Conservation (phyloP, 2,113 vertebrate species). For the Forbesichthys papilliferus region DNA sequence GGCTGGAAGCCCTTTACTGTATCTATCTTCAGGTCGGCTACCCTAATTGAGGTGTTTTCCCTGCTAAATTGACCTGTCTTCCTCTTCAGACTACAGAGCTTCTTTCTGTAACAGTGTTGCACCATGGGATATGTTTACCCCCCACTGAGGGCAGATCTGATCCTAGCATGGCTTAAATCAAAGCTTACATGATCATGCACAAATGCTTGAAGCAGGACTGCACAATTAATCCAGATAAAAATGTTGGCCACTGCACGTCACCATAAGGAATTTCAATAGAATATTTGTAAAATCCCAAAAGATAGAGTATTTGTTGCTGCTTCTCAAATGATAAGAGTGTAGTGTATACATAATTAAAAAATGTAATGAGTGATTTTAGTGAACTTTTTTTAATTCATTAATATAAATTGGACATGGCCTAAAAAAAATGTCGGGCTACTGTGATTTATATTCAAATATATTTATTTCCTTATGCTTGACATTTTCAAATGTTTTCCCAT, state of each 20-base stretch:
- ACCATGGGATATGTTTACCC: conserved; percentile 47
- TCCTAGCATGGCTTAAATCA: conserved; percentile 58
- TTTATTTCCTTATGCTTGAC: too few species aligned
- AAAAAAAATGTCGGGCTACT: too few species aligned
- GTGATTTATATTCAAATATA: too few species aligned
- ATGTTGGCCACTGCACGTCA: too few species aligned
- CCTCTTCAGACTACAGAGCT: conserved; percentile 11
- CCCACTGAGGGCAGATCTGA: conserved; percentile 37
- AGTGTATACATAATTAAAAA: too few species aligned
- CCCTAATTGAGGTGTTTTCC: conserved; percentile 1
- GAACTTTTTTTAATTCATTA: too few species aligned
- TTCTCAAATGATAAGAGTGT: too few species aligned
- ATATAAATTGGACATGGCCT: too few species aligned
- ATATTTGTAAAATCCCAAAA: too few species aligned
- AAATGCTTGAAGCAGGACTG: conserved; percentile 5
- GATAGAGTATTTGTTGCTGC: too few species aligned
- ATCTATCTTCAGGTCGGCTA: neutral
- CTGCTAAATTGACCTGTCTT: conserved; percentile 20
- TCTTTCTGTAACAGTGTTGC: conserved; percentile 40
- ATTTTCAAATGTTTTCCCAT: conserved; percentile 10
- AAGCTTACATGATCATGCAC: conserved; percentile 37
- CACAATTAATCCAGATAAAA: neutral
- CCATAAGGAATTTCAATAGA: too few species aligned
- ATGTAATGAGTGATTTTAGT: too few species aligned
- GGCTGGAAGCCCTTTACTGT: neutral